Base-by-base conservation (phyloP, 2,797 vertebrate species). In the Coendou prehensilis region DNA sequence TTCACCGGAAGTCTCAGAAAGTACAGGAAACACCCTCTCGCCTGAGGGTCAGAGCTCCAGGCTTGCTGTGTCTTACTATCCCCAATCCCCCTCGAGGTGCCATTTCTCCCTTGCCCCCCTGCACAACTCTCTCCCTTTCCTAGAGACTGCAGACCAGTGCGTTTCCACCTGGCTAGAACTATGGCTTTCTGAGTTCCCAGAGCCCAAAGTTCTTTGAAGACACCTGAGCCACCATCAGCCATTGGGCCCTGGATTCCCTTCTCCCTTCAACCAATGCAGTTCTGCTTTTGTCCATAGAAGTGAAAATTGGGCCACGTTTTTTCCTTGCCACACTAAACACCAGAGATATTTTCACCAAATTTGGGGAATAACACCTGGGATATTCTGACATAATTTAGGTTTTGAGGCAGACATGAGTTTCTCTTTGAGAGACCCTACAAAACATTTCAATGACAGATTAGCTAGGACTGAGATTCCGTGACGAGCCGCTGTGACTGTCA, bases 351-450 rank as follows among this genome's bases (percentile, higher is more conserved):
- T 91, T 71, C 59, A 73, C 50, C n/a, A 56, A n/a, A 61, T 87
- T 83, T 64, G 30, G n/a, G 87, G 75, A 54, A 11, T 28, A 86
- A 86, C 1, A 17, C 59, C 59, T 78, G 57, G 41, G 3, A 54
- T 75, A 56, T 37, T 83, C 52, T 93, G 86, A 56, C 15, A 59
- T 3, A 56, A 79, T 87, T 83, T 67, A 82, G 57, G 37, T 13
- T 89, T 52, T 63, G 87, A 84, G 37, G 54, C 7, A 81, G 47
- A 71, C 0, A 7, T 9, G n/a, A 45, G 10, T 84, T 82, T 86
- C 63, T 41, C 50, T 95, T 87, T 78, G 75, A 94, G 88, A 94
- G 86, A 88, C 28, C 57, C 15, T 50, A 1, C 18, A 75, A 84
- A 78, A 20, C 33, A 90, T 78, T 76, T 93, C 54, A 78, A 20